A percentile compares a stretch with the other conserved stretches of the same genome.
Evolutionary conservation across 2,888 invertebrate genomes (phyloP).

Genomic region (Anthrax anthrax): DNA sequence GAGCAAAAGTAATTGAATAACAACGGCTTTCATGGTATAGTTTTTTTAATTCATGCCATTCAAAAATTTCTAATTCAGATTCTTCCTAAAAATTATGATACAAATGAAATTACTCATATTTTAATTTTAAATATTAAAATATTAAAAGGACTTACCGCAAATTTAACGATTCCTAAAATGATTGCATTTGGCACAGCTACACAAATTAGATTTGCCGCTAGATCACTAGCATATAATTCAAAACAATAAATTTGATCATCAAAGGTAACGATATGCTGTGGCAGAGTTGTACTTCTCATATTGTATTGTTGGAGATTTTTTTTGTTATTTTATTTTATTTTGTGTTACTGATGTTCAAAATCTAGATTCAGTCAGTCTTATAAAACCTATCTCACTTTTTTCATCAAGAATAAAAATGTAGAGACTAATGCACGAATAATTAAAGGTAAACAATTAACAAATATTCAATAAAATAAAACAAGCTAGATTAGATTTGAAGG

Average conservation of each 20-base stretch:
- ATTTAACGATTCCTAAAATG: constrained; percentile 39
- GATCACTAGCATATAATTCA: constrained; percentile 47
- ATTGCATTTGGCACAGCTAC: constrained; percentile 44
- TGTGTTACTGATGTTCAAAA: no score
- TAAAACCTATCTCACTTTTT: no score
- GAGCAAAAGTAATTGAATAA: constrained; percentile 44
- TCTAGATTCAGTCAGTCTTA: no score
- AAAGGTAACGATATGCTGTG: constrained; percentile 37
- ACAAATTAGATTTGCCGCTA: constrained; percentile 48
- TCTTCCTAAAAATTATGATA: constrained; percentile 30
- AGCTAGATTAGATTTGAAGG: no score
- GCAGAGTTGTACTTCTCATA: constrained; percentile 24
- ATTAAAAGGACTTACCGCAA: constrained; percentile 43
- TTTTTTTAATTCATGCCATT: constrained; percentile 40
- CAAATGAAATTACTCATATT: constrained; percentile 12
- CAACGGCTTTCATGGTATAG: constrained; percentile 41
- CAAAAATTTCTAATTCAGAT: constrained; percentile 38
- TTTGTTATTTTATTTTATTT: no score
- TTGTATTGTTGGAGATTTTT: no score
- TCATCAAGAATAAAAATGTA: no score
- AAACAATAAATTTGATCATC: constrained; percentile 41
- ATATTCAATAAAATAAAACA: no score
- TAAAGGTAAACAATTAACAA: no score
- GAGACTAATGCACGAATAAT: no score
- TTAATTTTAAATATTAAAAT: neutral